A percentile compares a stretch with the other conserved stretches of the same genome.
phyloP scores from a whole-genome alignment of 1,140 invertebrate species.

The Octopus sinensis region DNA sequence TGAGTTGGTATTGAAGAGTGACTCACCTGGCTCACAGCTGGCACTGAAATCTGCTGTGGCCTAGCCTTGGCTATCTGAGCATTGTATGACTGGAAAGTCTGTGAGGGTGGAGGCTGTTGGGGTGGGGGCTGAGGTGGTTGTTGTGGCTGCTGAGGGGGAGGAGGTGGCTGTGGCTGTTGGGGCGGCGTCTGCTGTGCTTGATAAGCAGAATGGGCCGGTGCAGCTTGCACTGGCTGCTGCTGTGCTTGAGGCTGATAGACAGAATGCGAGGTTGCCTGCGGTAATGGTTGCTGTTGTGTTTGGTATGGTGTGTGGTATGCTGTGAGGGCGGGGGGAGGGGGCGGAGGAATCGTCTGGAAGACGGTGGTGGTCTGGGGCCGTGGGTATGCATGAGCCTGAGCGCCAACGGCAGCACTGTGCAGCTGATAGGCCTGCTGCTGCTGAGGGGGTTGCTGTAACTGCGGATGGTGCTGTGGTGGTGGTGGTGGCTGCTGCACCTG shows the following conservation, averaged over 20 bases:
- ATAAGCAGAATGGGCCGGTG: background rate
- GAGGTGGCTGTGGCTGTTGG: background rate
- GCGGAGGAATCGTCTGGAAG: background rate
- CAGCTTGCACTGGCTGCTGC: background rate
- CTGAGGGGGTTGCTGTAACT: conserved; percentile 1
- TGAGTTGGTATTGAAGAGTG: background rate
- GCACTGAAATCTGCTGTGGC: background rate
- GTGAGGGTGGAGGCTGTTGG: background rate
- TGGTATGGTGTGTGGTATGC: background rate
- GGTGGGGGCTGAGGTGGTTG: background rate
- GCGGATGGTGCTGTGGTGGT: background rate
- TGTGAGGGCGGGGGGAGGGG: background rate
- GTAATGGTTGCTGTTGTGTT: background rate
- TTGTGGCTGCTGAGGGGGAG: background rate
- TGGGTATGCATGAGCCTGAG: background rate
- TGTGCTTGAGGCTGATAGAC: background rate
- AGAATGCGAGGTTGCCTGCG: background rate
- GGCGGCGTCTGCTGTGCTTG: background rate
- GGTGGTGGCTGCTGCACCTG: background rate
- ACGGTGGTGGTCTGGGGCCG: background rate
- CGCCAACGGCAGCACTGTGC: background rate
- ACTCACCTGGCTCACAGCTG: background rate
- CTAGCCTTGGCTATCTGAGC: background rate
- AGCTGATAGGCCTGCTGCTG: background rate
- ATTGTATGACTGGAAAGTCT: background rate